phyloP scores from a whole-genome alignment of 53 echinoderm and acorn worm species.

The Echinometra lucunter region DNA sequence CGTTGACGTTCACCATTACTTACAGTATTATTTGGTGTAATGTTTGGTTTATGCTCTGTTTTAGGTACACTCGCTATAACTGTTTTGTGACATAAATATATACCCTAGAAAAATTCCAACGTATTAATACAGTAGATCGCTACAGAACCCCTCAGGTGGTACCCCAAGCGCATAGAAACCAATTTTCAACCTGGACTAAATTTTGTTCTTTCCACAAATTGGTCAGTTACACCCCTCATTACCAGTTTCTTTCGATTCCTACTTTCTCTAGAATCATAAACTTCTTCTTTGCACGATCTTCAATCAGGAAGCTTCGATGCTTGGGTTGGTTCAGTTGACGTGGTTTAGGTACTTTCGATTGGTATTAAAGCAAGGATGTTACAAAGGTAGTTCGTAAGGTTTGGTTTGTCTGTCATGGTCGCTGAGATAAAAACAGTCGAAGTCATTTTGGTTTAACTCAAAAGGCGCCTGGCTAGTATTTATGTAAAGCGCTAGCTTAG shows the following conservation, averaged over 20 bases:
- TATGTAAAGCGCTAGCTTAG: no score
- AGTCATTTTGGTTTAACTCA: no score
- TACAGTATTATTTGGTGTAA: no score
- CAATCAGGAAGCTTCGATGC: not conserved
- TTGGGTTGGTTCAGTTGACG: not conserved
- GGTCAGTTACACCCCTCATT: not conserved
- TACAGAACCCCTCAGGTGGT: not conserved
- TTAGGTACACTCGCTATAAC: no score
- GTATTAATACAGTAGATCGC: no score
- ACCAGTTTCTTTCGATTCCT: conserved; percentile 6
- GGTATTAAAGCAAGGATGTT: not conserved
- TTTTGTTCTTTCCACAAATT: not conserved
- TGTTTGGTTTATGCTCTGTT: no score
- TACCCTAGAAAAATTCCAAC: no score
- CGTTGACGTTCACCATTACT: no score
- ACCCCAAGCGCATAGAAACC: not conserved
- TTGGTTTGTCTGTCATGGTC: no score
- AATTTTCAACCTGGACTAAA: not conserved
- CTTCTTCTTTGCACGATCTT: not conserved
- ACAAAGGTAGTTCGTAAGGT: not conserved
- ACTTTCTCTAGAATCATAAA: not conserved
- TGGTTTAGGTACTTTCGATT: not conserved
- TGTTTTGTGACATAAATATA: no score
- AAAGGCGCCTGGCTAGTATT: no score
- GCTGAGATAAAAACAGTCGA: no score